These are phyloP conservation scores for Enteromius unitaeniatus DNA, from an alignment of 2,797 vertebrate genomes.

Conservation along the genomic window DNA sequence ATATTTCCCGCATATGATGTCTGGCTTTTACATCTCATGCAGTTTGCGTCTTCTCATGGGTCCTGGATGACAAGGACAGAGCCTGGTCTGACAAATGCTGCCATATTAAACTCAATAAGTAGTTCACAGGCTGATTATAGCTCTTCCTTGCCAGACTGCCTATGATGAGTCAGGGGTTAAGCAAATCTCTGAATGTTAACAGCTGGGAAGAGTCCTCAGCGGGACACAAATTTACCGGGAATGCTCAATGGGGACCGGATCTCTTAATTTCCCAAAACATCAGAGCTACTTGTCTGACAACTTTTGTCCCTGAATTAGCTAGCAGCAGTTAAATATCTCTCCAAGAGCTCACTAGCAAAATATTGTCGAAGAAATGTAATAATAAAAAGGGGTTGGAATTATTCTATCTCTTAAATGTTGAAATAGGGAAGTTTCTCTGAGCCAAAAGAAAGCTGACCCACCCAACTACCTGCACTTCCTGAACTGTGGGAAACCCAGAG, in stretches of 20 bases:
- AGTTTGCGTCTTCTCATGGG: constrained; percentile 50
- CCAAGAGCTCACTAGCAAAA: constrained; percentile 61
- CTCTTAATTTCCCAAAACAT: constrained; percentile 59
- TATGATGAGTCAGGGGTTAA: constrained; percentile 65
- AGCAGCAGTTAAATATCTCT: constrained; percentile 46
- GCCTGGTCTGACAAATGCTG: constrained; percentile 63
- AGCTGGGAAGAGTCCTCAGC: constrained; percentile 63
- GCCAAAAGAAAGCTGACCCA: constrained; percentile 14
- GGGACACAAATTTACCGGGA: constrained; percentile 67
- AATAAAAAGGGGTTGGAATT: constrained; percentile 56
- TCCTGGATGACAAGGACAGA: constrained; percentile 55
- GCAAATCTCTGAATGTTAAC: constrained; percentile 67
- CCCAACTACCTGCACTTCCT: constrained; percentile 64
- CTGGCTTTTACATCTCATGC: background rate
- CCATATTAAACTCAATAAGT: constrained; percentile 64
- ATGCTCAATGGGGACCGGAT: constrained; percentile 59
- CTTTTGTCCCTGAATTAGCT: constrained; percentile 5
- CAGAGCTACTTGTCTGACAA: constrained; percentile 46
- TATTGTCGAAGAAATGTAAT: constrained; percentile 58
- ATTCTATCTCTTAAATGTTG: constrained; percentile 57
- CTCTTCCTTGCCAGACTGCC: constrained; percentile 63
- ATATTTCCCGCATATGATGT: background rate
- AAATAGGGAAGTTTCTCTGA: constrained; percentile 5
- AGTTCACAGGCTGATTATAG: constrained; percentile 72
- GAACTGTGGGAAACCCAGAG: constrained; percentile 71